Conservation (phyloP, 2,797 vertebrate species). For the Lepilemur septentrionalis region DNA sequence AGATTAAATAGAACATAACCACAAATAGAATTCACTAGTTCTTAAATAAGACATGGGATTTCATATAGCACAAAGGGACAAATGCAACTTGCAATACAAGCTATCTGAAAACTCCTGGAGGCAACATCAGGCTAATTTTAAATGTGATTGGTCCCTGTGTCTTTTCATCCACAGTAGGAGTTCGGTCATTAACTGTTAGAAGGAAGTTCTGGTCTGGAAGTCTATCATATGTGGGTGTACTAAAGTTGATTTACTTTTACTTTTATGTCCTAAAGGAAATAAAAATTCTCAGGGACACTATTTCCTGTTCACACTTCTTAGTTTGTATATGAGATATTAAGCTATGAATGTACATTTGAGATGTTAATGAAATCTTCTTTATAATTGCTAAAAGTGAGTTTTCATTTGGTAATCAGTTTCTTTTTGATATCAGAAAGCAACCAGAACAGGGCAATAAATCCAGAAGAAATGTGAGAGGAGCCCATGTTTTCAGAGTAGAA, state of each 20-base stretch:
- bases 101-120: not conserved
- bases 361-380: slow-evolving; percentile 30
- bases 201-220: not conserved
- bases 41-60: slow-evolving; percentile 34
- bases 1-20: not conserved
- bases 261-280: not conserved
- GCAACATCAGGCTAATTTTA: not conserved
- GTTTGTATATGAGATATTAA: not conserved
- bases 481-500: too few species aligned
- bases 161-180: not conserved
- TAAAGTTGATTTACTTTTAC: not conserved
- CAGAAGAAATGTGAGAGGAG: not conserved
- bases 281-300: slow-evolving; percentile 5
- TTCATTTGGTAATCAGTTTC: not conserved
- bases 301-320: not conserved
- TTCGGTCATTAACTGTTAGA: not conserved
- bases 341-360: slow-evolving; percentile 13
- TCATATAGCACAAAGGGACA: not conserved
- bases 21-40: not conserved
- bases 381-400: not conserved
- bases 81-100: not conserved
- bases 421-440: slow-evolving; percentile 26
- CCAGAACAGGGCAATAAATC: not conserved
- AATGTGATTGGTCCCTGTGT: not conserved
- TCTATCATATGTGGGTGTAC: not conserved